Base-by-base conservation (phyloP, 2,888 invertebrate species). In the Leucophenga maculata region DNA sequence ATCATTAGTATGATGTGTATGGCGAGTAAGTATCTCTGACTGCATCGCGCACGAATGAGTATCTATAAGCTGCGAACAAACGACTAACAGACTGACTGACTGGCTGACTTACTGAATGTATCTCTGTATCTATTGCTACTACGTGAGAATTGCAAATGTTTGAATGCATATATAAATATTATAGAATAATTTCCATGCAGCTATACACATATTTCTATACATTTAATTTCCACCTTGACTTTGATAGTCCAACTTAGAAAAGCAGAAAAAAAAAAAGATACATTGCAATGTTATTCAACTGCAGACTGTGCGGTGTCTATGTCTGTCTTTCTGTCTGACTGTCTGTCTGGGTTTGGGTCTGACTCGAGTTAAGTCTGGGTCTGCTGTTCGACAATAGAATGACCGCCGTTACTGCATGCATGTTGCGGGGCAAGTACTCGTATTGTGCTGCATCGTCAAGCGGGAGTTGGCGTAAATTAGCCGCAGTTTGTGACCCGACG, bases 1-100 rank as follows among this genome's bases (percentile, higher is more conserved):
- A 85, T 85, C 86, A 86, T 85, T 85, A 86, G 86, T 82, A 76
- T 82, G 82, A 82, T 77, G 70, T 78, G 83, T 77, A 16, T 39
- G 39, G 55, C 44, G 16, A 60, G 54, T 32, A 13, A 16, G 48
- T 48, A 46, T 44, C 26, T 67, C 44, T 65, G 14, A 22, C 62
- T 60, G 72, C n/a, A 57, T 57, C n/a, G 31, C 32, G 57, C 31
- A 16, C 57, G 54, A 31, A 18, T 46, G 60, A 16, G 26, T 57
- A 57, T 57, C 57, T 57, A 13, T 16, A 32, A 39, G 16, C 18
- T 13, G n/a, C 46, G 46, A 46, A n/a, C n/a, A 46, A 46, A 46
- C 46, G 46, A 46, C 14, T 13, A 44, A n/a, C 60, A 18, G 26
- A 26, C 26, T 22, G 8, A 16, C 60, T n/a, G 11, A 18, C 65